Evolutionary conservation across 2,797 vertebrate species (phyloP).

Genomic region (Gastrophryne carolinensis): DNA sequence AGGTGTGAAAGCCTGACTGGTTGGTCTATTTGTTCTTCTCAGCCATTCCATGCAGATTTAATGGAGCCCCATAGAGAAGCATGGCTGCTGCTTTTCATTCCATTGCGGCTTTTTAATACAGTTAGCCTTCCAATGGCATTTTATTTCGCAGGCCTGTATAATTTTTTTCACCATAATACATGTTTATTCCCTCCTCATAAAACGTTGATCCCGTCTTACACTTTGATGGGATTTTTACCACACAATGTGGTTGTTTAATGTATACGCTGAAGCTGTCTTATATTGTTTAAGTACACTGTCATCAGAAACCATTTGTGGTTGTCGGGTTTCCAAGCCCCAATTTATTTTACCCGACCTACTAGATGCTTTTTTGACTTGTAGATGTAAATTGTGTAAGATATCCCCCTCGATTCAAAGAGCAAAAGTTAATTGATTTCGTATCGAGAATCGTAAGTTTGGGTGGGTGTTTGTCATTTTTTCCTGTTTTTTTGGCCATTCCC

Average conservation of each 20-base stretch:
- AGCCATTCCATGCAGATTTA: too few species aligned
- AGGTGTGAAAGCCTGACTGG: too few species aligned
- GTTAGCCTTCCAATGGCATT: not conserved
- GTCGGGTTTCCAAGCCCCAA: constrained; percentile 36
- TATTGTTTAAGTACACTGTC: constrained; percentile 33
- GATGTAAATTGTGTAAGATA: too few species aligned
- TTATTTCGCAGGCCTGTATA: not conserved
- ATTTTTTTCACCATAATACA: constrained; percentile 9
- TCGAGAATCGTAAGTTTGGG: too few species aligned
- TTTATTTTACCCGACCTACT: constrained; percentile 18
- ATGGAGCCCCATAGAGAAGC: too few species aligned
- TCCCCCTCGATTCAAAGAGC: too few species aligned
- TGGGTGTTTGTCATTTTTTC: too few species aligned
- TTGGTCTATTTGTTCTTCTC: too few species aligned
- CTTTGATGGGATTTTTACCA: not conserved
- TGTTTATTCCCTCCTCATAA: constrained; percentile 26
- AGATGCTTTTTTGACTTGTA: constrained; percentile 23
- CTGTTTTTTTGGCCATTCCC: too few species aligned
- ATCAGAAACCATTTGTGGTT: constrained; percentile 20
- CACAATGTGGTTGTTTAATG: constrained; percentile 21
- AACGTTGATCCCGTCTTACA: constrained; percentile 10
- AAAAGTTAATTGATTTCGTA: too few species aligned
- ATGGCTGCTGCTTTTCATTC: too few species aligned
- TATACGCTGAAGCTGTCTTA: constrained; percentile 15
- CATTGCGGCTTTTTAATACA: not conserved